Evolutionary conservation across 2,113 vertebrate species (phyloP).

Genomic region (Collichthys lucidus): DNA sequence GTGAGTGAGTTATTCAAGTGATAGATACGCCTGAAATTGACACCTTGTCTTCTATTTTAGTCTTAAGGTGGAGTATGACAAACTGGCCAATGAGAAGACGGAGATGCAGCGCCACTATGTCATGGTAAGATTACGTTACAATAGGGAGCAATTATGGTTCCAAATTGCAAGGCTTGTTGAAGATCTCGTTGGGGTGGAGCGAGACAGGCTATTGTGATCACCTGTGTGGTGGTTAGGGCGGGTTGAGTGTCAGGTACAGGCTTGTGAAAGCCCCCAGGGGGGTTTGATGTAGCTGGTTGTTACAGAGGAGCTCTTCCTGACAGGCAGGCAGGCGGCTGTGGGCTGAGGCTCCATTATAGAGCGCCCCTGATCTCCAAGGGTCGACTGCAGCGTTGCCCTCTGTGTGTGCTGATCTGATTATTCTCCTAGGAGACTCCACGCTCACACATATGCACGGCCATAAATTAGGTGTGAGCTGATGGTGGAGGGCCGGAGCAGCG

Average conservation of each 20-base stretch:
- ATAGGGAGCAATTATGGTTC: slow-evolving; percentile 73
- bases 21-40: slow-evolving; percentile 68
- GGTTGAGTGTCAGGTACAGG: slow-evolving; percentile 74
- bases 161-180: slow-evolving; percentile 74
- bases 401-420: slow-evolving; percentile 87
- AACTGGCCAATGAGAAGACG: slow-evolving; percentile 96
- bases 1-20: slow-evolving; percentile 65
- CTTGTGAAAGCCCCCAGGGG: slow-evolving; percentile 72
- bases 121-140: slow-evolving; percentile 90
- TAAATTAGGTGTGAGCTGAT: slow-evolving; percentile 83
- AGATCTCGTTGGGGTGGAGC: slow-evolving; percentile 66
- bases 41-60: slow-evolving; percentile 82
- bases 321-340: slow-evolving; percentile 74
- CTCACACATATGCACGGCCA: slow-evolving; percentile 81
- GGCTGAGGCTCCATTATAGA: slow-evolving; percentile 77
- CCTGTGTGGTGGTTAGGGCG: slow-evolving; percentile 73
- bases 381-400: slow-evolving; percentile 81
- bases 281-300: slow-evolving; percentile 62
- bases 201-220: slow-evolving; percentile 73
- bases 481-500: slow-evolving; percentile 66
- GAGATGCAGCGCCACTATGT: slow-evolving; percentile 99
- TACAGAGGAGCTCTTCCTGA: slow-evolving; percentile 73
- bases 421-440: slow-evolving; percentile 85
- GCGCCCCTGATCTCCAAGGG: slow-evolving; percentile 77
- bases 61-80: slow-evolving; percentile 97